These are phyloP conservation scores for Calliphora vomitoria DNA, from an alignment of 2,888 invertebrate genomes.

Conservation along the genomic window DNA sequence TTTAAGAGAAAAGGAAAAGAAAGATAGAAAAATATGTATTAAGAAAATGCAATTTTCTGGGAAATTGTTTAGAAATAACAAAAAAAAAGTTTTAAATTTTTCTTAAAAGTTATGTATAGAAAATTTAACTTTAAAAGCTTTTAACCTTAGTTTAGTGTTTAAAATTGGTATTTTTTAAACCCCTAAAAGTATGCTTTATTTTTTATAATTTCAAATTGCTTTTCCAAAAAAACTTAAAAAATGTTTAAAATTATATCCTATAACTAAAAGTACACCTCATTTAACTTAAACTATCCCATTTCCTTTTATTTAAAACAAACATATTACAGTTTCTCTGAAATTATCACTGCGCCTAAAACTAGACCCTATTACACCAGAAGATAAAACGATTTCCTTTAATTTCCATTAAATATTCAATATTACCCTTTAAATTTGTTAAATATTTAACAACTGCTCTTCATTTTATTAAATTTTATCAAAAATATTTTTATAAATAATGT, in stretches of 20 bases:
- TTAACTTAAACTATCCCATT: too few relatives aligned
- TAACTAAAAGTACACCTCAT: too few relatives aligned
- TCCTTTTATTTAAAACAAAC: too few relatives aligned
- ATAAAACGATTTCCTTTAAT: background rate
- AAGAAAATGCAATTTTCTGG: slow-evolving; percentile 30
- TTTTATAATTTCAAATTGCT: background rate
- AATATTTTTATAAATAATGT: background rate
- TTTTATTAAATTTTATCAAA: background rate
- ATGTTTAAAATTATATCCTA: too few relatives aligned
- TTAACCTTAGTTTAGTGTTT: background rate
- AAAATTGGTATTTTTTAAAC: background rate
- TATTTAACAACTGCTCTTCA: too few relatives aligned
- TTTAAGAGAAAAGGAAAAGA: background rate
- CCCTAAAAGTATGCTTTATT: background rate
- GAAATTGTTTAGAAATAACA: background rate
- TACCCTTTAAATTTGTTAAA: background rate
- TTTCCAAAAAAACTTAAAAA: too few relatives aligned
- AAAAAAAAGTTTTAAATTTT: background rate
- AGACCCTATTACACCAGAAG: background rate
- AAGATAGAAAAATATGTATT: background rate
- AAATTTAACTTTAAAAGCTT: background rate
- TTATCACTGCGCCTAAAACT: background rate
- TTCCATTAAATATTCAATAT: background rate
- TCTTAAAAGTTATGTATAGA: background rate
- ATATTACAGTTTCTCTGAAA: too few relatives aligned